Evolutionary conservation across 2,888 invertebrate genomes (phyloP), one percentile per base, ranked within the genome.

Genomic region (Mimachlamys varia): DNA sequence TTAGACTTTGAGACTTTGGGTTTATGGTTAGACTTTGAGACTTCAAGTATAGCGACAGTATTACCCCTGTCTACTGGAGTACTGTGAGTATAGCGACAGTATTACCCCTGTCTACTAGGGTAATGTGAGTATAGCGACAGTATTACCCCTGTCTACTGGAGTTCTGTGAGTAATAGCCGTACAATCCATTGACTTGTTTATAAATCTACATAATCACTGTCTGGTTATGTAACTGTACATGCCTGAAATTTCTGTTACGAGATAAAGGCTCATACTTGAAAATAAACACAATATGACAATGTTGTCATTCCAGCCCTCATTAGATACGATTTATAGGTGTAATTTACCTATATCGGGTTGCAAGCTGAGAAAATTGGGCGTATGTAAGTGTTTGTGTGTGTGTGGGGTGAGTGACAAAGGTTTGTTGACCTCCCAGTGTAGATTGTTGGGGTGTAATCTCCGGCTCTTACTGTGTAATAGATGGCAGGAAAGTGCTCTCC

Each of bases 301-400:
- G 58, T 58, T n/a, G 7, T 76, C 76, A 76, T 76, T 33, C 33
- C 33, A 27, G 13, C 27, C 33, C 76, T 76, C 76, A 76, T 76
- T 76, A 76, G 15, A 13, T 13, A 17, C 13, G 13, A 76, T 76
- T 76, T 76, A 76, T 76, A 13, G 33, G 33, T 22, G 27, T n/a
- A 22, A 22, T 62, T n/a, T 62, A 62, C 19, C 62, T 62, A 22
- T 76, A 22, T 76, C 76, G 15, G 76, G 22, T 76, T 33, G 33
- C 76, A 76, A 76, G 76, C 76, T 76, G 76, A 33, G 33, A 27
- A 76, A 76, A 76, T 76, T 76, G 13, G 76, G 33, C 76, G 27
- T 27, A 33, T 27, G 27, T 17, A 76, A 33, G 4, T 27, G 76
- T 76, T 76, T 76, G 12, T 76, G 33, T 76, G 33, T 33, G 0